A percentile compares a stretch with the other conserved stretches of the same genome.
Conservation (phyloP, 2,797 vertebrate species). For the Tokudaia tokunoshimensis region DNA sequence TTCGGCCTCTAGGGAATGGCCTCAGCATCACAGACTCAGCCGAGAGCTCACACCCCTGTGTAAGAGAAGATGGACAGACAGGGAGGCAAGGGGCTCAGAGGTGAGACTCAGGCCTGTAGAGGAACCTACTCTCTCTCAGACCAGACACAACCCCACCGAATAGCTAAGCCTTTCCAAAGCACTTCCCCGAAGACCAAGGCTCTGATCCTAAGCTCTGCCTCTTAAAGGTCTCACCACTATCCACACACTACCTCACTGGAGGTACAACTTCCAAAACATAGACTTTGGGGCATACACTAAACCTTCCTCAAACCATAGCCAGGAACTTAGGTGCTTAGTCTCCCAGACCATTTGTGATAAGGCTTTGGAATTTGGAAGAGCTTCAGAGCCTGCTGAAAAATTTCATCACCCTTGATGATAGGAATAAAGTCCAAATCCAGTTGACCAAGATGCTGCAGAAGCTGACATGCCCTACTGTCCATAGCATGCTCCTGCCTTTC, state of each 20-base stretch:
- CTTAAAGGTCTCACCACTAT: not conserved
- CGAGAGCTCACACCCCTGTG: no score
- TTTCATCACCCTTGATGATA: not conserved
- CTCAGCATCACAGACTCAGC: not conserved
- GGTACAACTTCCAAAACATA: not conserved
- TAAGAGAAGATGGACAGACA: no score
- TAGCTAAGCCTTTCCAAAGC: not conserved
- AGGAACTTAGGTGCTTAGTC: no score
- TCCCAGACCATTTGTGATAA: not conserved
- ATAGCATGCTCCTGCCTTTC: not conserved
- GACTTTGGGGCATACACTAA: not conserved
- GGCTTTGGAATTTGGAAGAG: not conserved
- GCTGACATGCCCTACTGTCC: not conserved
- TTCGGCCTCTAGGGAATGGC: not conserved
- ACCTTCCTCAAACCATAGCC: not conserved
- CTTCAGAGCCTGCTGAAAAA: not conserved
- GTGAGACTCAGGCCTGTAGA: not conserved
- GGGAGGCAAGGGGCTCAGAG: not conserved
- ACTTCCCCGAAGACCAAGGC: not conserved
- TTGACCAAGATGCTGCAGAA: not conserved
- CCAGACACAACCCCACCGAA: not conserved
- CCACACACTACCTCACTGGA: not conserved
- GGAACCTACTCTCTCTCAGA: not conserved
- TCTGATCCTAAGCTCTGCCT: not conserved
- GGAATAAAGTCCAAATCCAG: not conserved